Evolutionary conservation across 2,888 invertebrate species (phyloP), one percentile per base, ranked within the genome.

Genomic region (Punctoribates punctum): DNA sequence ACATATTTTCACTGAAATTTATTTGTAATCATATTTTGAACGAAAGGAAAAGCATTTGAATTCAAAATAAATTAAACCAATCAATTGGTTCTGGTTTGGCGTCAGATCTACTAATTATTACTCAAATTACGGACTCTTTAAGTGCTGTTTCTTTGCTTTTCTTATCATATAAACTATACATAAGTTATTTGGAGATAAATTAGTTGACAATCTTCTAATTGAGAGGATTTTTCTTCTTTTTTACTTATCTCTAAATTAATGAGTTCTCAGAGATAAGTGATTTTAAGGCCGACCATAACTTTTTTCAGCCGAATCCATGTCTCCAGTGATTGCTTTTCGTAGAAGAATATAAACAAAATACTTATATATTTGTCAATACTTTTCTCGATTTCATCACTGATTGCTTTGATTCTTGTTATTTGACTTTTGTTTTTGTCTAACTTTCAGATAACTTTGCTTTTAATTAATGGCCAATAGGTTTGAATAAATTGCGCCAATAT

Each of bases 101-200:
- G 27, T 27, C 27, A 60, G 27, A 60, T 60, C 13, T 60, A 27
- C 15, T 27, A 15, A 60, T 27, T 60, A 27, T 27, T 60, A 27
- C 60, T 51, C 15, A 60, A 27, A 27, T 27, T 27, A 27, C 27
- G 23, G 60, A 60, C 27, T 11, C 27, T 60, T 60, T 11, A 60
- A 60, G 60, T 60, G 60, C 27, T 60, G 60, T 60, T 60, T 27
- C 60, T 60, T 60, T 60, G 27, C 60, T 60, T 60, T 60, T 11
- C 60, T 60, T 60, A 60, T 60, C 60, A 60, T 17, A 23, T 4
- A 60, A 60, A 60, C 27, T 27, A 27, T 27, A 60, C 13, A 17
- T 57, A 11, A 25, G 20, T 51, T 57, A 27, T 60, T 60, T 27
- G 13, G 23, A 27, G 60, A 60, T 60, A 60, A 60, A 15, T 60